Base-by-base conservation (phyloP, 2,888 invertebrate genomes). In the Metellina segmentata region DNA sequence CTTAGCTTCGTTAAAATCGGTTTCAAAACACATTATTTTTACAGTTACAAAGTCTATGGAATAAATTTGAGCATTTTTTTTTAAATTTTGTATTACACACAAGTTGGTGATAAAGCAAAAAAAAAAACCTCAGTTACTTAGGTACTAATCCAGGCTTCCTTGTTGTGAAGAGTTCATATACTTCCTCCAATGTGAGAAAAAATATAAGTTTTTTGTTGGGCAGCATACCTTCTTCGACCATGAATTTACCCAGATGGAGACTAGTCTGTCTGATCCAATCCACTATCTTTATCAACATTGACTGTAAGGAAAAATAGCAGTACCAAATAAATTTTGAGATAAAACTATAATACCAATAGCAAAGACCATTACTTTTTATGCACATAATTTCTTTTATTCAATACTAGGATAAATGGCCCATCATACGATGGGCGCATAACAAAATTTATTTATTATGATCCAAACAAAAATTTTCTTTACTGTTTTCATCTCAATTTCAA, bases 171-270 rank as follows among this genome's bases (percentile, higher is more conserved):
- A 97, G 95, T 51, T 95, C 94, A 1, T 95, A 95, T 16, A 98
- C 95, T 95, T 98, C 98, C 16, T 95, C 94, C 72, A 96, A 95
- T 0, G 97, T 96, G 94, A 98, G 95, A 95, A 96, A 97, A 94
- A 96, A 97, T 61, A 97, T 95, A 0, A 97, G 95, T 49, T 96
- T 96, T 48, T 95, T 94, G 81, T 96, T 95, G 0, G 97, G 97
- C 78, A 98, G 61, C 82, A 81, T 81, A 94, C 97, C 97, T 93
- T 96, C 96, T 16, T 94, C 94, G 0, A 96, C 96, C 90, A 93
- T 82, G 11, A 83, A 71, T 72, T 89, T 74, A 0, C 91, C 93
- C 70, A 93, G 81, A 19, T 74, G 85, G 34, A 90, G 78, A n/a
- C 91, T 85, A 6, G 93, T 87, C 53, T 92, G 69, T n/a, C 93